Conservation (phyloP, 1,140 invertebrate genomes). For the Brachionus asplanchnoidis region DNA sequence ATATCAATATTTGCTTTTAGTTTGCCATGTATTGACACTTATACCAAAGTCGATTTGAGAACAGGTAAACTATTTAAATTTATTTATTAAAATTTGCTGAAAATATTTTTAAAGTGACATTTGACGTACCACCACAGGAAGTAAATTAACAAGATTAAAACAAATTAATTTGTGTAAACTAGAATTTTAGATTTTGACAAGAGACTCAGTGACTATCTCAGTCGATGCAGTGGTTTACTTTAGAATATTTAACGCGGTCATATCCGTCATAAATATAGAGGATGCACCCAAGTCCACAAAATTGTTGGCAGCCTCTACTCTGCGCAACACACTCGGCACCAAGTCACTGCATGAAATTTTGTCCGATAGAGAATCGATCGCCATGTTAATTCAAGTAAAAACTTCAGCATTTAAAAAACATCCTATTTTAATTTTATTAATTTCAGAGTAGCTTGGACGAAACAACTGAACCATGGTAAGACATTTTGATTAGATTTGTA, state of each 20-base stretch:
- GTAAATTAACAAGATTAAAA: background rate
- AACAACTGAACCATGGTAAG: conserved; percentile 42
- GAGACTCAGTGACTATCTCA: conserved; percentile 44
- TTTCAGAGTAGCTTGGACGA: conserved; percentile 41
- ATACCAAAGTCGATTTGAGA: conserved; percentile 76
- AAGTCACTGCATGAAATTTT: conserved; percentile 43
- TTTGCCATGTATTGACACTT: conserved; percentile 67
- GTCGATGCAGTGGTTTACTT: conserved; percentile 27
- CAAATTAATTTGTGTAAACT: background rate
- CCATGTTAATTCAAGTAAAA: conserved; percentile 36
- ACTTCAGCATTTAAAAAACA: background rate
- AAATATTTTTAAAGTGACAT: conserved; percentile 3
- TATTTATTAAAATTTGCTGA: background rate
- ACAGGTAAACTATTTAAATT: conserved; percentile 69
- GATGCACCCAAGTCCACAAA: conserved; percentile 42
- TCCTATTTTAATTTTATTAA: background rate
- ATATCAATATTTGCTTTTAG: conserved; percentile 12
- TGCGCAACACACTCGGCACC: conserved; percentile 44
- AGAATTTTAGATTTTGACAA: conserved; percentile 43
- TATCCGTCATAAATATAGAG: conserved; percentile 43
- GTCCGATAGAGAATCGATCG: conserved; percentile 36
- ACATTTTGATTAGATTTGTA: background rate
- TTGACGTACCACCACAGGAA: conserved; percentile 45
- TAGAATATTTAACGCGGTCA: conserved; percentile 25
- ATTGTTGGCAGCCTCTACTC: conserved; percentile 43